A percentile compares a stretch with the other conserved stretches of the same genome.
Conservation (phyloP, 92 coral and sea anemone species). For the Epizoanthus fatuus region DNA sequence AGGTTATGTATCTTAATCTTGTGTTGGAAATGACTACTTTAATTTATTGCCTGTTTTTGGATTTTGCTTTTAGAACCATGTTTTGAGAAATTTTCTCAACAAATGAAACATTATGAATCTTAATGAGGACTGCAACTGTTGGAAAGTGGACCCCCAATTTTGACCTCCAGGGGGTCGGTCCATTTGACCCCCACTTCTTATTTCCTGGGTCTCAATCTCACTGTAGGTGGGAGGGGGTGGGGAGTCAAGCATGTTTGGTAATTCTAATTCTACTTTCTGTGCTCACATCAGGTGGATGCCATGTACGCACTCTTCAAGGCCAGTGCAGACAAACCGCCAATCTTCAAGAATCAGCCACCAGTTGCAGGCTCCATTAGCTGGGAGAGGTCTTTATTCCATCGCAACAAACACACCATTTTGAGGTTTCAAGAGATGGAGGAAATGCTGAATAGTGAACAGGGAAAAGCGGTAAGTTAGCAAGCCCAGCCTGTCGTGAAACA, state of each 20-base stretch:
- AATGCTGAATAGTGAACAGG: slow-evolving; percentile 98
- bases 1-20: too few relatives aligned
- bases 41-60: too few relatives aligned
- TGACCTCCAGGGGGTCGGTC: too few relatives aligned
- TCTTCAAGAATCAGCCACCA: slow-evolving; percentile 99
- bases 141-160: too few relatives aligned
- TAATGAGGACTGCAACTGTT: too few relatives aligned
- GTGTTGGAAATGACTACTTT: too few relatives aligned
- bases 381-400: slow-evolving; percentile 96
- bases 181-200: too few relatives aligned
- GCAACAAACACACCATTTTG: slow-evolving; percentile 94
- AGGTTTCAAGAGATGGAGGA: slow-evolving; percentile 99
- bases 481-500: too few relatives aligned
- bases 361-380: slow-evolving; percentile 99
- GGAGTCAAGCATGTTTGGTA: background rate
- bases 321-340: slow-evolving; percentile 90
- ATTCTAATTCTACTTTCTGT: background rate
- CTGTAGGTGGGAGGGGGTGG: background rate
- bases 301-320: slow-evolving; percentile 94
- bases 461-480: slow-evolving; percentile 79
- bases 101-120: too few relatives aligned
- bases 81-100: too few relatives aligned
- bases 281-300: slow-evolving; percentile 87
- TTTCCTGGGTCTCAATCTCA: too few relatives aligned
- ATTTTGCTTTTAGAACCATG: too few relatives aligned